phyloP scores from a whole-genome alignment of 2,797 vertebrate genomes.

The Otus scops region DNA sequence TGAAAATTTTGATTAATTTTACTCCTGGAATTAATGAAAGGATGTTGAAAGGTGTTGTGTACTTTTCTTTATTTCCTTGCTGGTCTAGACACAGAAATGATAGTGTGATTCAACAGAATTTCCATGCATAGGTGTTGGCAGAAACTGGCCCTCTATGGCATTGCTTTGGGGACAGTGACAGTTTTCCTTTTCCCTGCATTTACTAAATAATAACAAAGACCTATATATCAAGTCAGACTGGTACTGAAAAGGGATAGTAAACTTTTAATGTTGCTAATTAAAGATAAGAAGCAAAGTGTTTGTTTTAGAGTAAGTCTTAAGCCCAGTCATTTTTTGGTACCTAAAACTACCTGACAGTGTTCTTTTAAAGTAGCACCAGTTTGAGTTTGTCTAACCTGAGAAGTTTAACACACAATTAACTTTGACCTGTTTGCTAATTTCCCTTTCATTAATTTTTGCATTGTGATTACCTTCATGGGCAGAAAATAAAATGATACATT shows the following conservation, averaged over 20 bases:
- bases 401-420: conserved; percentile 81
- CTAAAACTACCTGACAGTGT: conserved; percentile 60
- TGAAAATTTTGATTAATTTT: not conserved
- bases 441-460: conserved; percentile 77
- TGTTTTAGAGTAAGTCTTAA: not conserved
- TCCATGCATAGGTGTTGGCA: not conserved
- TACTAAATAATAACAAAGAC: not conserved
- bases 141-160: not conserved
- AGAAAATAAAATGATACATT: conserved; percentile 32
- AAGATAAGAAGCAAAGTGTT: not conserved
- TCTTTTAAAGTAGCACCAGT: conserved; percentile 90
- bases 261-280: not conserved
- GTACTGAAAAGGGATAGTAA: not conserved
- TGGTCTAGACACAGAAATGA: not conserved
- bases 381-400: conserved; percentile 92
- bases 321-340: conserved; percentile 2
- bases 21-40: not conserved
- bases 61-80: not conserved
- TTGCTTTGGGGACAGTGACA: not conserved
- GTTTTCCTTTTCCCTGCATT: not conserved
- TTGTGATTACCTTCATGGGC: conserved; percentile 62
- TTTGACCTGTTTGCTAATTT: conserved; percentile 71
- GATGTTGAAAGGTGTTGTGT: not conserved
- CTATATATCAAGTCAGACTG: not conserved
- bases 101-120: not conserved